Evolutionary conservation across 2,113 vertebrate species (phyloP).

Genomic region (Saguinus midas): DNA sequence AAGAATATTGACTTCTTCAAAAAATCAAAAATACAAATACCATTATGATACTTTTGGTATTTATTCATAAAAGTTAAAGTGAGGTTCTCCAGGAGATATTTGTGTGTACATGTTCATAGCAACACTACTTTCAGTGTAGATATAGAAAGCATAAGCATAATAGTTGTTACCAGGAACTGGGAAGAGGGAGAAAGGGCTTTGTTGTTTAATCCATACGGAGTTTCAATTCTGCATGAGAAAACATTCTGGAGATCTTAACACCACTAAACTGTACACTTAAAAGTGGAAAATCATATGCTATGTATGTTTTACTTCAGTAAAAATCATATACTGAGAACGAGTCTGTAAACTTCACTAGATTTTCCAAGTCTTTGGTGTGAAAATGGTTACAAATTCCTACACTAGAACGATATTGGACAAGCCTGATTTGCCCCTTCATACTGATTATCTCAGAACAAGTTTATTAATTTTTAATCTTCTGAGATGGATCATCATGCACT

Average conservation of each 20-base stretch:
- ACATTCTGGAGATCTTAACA: background rate
- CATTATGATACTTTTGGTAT: background rate
- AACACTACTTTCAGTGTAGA: background rate
- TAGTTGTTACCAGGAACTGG: rapidly evolving
- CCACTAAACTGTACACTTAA: background rate
- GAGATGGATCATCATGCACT: background rate
- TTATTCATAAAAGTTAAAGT: background rate
- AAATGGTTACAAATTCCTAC: background rate
- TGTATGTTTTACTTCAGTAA: background rate
- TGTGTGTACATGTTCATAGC: rapidly evolving
- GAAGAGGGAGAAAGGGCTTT: rapidly evolving
- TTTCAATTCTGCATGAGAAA: background rate
- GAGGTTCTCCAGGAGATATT: background rate
- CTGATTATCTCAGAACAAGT: background rate
- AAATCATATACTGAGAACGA: background rate
- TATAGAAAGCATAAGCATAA: background rate
- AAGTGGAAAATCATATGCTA: background rate
- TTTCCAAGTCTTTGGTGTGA: background rate
- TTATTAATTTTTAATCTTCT: background rate
- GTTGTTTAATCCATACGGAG: background rate
- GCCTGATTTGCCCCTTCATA: background rate
- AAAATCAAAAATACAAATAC: background rate
- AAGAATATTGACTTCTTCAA: background rate
- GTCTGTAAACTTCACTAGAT: background rate
- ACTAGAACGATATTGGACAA: background rate